These are phyloP conservation scores for Stichodactyla helianthus DNA, from an alignment of 64 coral and sea anemone genomes.

Conservation along the genomic window DNA sequence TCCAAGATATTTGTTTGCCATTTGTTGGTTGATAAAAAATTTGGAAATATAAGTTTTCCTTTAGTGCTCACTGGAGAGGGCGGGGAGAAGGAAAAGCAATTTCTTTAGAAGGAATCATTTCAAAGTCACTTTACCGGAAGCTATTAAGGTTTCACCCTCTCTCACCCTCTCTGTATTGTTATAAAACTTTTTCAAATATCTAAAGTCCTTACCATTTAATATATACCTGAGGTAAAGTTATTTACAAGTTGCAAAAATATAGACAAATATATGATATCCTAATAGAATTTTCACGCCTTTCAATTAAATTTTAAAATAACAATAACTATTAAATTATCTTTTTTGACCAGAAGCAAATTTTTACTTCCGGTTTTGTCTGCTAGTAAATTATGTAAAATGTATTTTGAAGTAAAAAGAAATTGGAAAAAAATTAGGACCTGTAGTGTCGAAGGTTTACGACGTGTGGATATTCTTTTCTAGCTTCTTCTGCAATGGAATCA, in stretches of 20 bases:
- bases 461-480: neutral
- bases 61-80: too few relatives aligned
- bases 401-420: neutral
- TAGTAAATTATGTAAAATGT: neutral
- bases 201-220: neutral
- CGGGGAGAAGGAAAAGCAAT: too few relatives aligned
- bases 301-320: neutral
- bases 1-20: too few relatives aligned
- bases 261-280: neutral
- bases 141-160: too few relatives aligned
- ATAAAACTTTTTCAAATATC: neutral
- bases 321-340: neutral
- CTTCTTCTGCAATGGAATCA: slow-evolving; percentile 12
- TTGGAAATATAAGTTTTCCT: too few relatives aligned
- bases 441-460: slow-evolving; percentile 6
- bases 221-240: neutral
- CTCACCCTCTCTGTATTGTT: too few relatives aligned
- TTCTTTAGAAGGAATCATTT: too few relatives aligned
- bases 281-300: too few relatives aligned
- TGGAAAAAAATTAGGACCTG: neutral
- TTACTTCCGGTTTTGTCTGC: too few relatives aligned
- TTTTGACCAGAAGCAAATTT: neutral
- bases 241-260: neutral
- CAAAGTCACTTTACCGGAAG: too few relatives aligned
- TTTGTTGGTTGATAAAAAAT: too few relatives aligned